Evolutionary conservation across 2,888 invertebrate genomes (phyloP).

Genomic region (Orthosia cruda): DNA sequence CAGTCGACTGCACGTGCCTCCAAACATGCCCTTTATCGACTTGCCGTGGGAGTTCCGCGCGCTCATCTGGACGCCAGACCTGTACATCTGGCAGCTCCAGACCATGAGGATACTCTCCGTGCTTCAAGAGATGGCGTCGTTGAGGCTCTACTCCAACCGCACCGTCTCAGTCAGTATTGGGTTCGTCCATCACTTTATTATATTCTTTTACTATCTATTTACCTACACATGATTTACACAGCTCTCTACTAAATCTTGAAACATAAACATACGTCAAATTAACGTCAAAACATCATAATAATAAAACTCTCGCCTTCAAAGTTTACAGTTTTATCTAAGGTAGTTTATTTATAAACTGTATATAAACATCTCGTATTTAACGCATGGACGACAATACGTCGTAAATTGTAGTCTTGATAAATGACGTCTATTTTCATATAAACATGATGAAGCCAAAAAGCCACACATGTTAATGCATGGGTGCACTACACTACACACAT

Average conservation of each 20-base stretch:
- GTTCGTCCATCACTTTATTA: slow-evolving; percentile 84
- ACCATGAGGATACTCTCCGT: slow-evolving; percentile 92
- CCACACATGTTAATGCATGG: neutral
- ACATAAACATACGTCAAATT: slow-evolving; percentile 48
- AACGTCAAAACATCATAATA: slow-evolving; percentile 49
- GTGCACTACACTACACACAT: neutral
- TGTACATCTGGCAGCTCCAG: slow-evolving; percentile 93
- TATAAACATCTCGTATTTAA: slow-evolving; percentile 41
- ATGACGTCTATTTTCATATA: slow-evolving; percentile 39
- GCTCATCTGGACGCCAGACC: slow-evolving; percentile 93
- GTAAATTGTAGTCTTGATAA: slow-evolving; percentile 44
- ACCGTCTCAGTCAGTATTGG: slow-evolving; percentile 93
- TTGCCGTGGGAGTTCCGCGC: slow-evolving; percentile 93
- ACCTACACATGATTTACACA: slow-evolving; percentile 18
- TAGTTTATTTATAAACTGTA: slow-evolving; percentile 40
- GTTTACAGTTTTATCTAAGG: slow-evolving; percentile 31
- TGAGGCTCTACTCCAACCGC: slow-evolving; percentile 92
- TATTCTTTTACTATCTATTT: slow-evolving; percentile 44
- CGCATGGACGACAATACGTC: slow-evolving; percentile 46
- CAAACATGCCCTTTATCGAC: slow-evolving; percentile 90
- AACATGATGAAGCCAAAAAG: slow-evolving; percentile 33
- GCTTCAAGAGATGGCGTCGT: slow-evolving; percentile 93
- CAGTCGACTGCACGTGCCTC: slow-evolving; percentile 86
- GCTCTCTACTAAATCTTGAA: slow-evolving; percentile 41
- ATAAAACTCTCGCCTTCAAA: slow-evolving; percentile 53